A percentile compares a stretch with the other conserved stretches of the same genome.
Conservation (phyloP, 2,888 invertebrate genomes). For the Serripes groenlandicus region DNA sequence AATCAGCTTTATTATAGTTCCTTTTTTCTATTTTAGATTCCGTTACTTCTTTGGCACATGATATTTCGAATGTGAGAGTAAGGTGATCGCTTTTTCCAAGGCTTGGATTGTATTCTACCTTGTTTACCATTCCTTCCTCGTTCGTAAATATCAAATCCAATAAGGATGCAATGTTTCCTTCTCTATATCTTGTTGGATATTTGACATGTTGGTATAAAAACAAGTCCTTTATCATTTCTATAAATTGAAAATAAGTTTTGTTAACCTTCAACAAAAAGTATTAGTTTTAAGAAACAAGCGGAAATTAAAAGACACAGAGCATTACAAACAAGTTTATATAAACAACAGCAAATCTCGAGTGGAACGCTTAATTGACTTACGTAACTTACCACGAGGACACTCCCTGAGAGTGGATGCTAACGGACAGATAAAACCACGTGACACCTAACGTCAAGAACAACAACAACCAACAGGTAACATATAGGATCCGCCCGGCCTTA, state of each 20-base stretch:
- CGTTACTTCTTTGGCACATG: too few relatives aligned
- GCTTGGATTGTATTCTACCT: too few relatives aligned
- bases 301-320: constrained; percentile 23
- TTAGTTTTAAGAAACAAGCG: constrained; percentile 49
- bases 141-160: too few relatives aligned
- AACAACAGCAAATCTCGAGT: constrained; percentile 42
- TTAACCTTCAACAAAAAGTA: constrained; percentile 44
- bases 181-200: too few relatives aligned
- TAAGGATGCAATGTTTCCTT: too few relatives aligned
- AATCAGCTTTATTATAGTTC: too few relatives aligned
- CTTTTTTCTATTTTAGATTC: too few relatives aligned
- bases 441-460: background rate
- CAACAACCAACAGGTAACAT: background rate
- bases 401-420: constrained; percentile 28
- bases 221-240: too few relatives aligned
- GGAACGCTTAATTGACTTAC: constrained; percentile 31
- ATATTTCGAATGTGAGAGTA: too few relatives aligned
- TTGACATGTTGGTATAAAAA: too few relatives aligned
- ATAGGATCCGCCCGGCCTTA: constrained; percentile 23
- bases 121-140: too few relatives aligned
- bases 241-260: constrained; percentile 54
- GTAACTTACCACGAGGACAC: constrained; percentile 23
- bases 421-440: constrained; percentile 19
- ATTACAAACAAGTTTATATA: constrained; percentile 34
- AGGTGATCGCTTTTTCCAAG: too few relatives aligned